Evolutionary conservation across 2,888 invertebrate species (phyloP).

Genomic region (Drosophila limbata): DNA sequence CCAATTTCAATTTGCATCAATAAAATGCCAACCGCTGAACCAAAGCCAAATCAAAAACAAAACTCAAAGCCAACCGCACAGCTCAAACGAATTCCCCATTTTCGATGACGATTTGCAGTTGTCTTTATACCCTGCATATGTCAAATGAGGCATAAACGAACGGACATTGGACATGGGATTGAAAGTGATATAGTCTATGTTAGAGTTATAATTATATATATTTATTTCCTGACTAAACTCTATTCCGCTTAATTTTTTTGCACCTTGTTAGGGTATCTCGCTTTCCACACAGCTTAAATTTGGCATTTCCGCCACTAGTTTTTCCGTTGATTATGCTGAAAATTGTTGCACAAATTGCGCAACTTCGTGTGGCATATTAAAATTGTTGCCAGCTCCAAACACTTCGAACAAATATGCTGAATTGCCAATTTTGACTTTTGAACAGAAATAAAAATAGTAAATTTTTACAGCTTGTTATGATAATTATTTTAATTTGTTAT

Average conservation of each 20-base stretch:
- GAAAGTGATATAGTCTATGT: no score
- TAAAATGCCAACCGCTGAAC: conserved; percentile 50
- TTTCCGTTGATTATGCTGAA: conserved; percentile 28
- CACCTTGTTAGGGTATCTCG: conserved; percentile 29
- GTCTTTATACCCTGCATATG: conserved; percentile 21
- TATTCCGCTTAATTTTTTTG: background rate
- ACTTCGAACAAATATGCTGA: conserved; percentile 38
- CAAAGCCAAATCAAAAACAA: background rate
- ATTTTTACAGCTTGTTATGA: conserved; percentile 1
- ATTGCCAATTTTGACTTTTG: conserved; percentile 32
- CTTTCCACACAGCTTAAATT: background rate
- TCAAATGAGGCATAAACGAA: background rate
- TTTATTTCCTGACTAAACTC: background rate
- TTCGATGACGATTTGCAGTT: conserved; percentile 17
- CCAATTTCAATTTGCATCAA: conserved; percentile 66
- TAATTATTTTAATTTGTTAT: background rate
- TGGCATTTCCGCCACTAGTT: conserved; percentile 16
- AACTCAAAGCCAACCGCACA: conserved; percentile 35
- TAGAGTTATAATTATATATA: background rate
- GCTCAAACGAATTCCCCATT: conserved; percentile 22
- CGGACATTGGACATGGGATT: no score
- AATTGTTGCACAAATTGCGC: conserved; percentile 50
- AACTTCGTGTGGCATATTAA: conserved; percentile 42
- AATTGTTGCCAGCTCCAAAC: conserved; percentile 39
- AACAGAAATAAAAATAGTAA: conserved; percentile 16